These are phyloP conservation scores for Aphidius gifuensis DNA, from an alignment of 1,140 invertebrate genomes.

Conservation along the genomic window DNA sequence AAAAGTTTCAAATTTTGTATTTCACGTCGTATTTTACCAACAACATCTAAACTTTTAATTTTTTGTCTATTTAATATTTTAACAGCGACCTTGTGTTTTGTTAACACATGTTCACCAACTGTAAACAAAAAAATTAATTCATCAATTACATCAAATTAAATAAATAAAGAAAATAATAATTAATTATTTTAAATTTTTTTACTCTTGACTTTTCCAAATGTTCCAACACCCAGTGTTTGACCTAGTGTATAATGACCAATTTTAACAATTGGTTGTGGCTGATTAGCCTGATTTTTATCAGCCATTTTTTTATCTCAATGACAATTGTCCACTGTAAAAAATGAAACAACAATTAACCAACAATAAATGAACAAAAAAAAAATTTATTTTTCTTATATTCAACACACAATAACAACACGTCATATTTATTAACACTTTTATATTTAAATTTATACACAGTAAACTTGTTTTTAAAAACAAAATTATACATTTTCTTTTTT, in stretches of 20 bases:
- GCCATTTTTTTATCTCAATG: conserved; percentile 52
- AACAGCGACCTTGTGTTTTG: conserved; percentile 97
- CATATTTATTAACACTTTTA: too few relatives aligned
- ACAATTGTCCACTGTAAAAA: not conserved
- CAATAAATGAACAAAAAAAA: too few relatives aligned
- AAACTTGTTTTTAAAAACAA: too few relatives aligned
- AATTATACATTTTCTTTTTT: too few relatives aligned
- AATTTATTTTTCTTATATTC: too few relatives aligned
- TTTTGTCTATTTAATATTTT: conserved; percentile 99
- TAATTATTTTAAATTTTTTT: conserved; percentile 15
- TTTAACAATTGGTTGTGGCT: conserved; percentile 78
- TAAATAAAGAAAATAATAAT: not conserved
- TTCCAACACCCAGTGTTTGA: conserved; percentile 85
- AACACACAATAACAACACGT: too few relatives aligned
- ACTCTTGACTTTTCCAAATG: conserved; percentile 95
- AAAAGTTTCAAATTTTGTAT: conserved; percentile 99
- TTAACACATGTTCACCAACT: conserved; percentile 96
- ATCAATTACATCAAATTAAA: not conserved
- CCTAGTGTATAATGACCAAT: conserved; percentile 91
- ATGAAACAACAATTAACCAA: not conserved
- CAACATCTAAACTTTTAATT: conserved; percentile 98
- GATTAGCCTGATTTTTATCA: conserved; percentile 57
- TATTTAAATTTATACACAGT: too few relatives aligned
- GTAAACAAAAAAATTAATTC: conserved; percentile 17
- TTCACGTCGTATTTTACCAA: conserved; percentile 96